Percentiles rank a stretch among this genome's conserved stretches.
Evolutionary conservation across 2,113 vertebrate species (phyloP).

Genomic region (Taurulus bubalis): DNA sequence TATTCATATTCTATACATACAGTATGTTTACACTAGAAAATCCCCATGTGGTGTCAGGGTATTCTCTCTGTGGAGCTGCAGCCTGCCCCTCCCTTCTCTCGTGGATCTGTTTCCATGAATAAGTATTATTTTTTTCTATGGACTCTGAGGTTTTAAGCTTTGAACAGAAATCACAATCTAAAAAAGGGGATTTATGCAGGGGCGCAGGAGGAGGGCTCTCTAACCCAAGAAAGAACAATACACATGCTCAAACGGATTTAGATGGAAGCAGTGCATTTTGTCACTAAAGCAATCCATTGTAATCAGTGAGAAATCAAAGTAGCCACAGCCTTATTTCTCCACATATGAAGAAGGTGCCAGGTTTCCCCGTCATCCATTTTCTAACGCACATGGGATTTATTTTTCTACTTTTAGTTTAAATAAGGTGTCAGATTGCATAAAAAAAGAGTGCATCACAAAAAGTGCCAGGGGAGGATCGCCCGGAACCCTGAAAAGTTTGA

Average conservation of each 20-base stretch:
- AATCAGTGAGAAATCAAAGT: neutral
- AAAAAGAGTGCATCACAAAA: neutral
- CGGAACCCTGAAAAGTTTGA: too few species aligned
- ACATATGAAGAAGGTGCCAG: neutral
- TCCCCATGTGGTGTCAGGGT: conserved; percentile 10
- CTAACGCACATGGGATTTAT: neutral
- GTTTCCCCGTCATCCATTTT: neutral
- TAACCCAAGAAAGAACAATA: neutral
- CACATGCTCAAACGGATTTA: neutral
- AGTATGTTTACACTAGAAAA: conserved; percentile 36
- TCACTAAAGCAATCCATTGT: neutral
- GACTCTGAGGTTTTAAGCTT: conserved; percentile 6
- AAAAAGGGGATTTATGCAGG: conserved; percentile 3
- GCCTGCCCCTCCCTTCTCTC: neutral
- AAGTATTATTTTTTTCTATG: neutral
- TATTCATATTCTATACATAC: conserved; percentile 27
- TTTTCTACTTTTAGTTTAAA: neutral
- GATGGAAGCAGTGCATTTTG: neutral
- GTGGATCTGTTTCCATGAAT: neutral
- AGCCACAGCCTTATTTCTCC: neutral
- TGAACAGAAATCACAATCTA: conserved; percentile 14
- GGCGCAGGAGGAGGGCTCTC: neutral
- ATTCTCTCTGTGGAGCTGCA: conserved; percentile 25
- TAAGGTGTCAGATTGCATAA: neutral
- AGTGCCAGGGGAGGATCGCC: neutral